phyloP scores from a whole-genome alignment of 2,797 vertebrate species.

The Huso huso region DNA sequence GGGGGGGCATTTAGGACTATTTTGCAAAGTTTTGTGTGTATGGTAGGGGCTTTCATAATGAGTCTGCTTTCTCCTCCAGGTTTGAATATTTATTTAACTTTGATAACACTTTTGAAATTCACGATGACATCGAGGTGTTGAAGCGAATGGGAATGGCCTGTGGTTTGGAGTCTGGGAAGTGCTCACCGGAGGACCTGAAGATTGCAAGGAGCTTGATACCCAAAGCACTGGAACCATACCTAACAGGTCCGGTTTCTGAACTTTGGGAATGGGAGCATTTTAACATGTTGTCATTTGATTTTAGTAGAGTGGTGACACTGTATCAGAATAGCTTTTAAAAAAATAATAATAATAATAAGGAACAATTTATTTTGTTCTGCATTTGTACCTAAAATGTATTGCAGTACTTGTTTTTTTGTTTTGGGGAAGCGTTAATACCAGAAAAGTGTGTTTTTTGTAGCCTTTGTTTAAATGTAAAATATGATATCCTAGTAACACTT shows the following conservation, averaged over 20 bases:
- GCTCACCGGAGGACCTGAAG: conserved; percentile 89
- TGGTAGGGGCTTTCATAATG: background rate
- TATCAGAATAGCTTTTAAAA: no score
- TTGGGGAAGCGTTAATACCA: no score
- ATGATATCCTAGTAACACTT: no score
- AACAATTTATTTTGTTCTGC: background rate
- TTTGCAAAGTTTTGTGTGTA: background rate
- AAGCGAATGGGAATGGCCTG: conserved; percentile 99
- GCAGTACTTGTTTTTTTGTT: no score
- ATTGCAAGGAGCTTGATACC: conserved; percentile 87
- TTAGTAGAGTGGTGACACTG: background rate
- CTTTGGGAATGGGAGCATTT: background rate
- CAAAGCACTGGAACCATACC: conserved; percentile 94
- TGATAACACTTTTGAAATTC: conserved; percentile 98
- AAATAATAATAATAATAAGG: no score
- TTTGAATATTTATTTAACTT: conserved; percentile 99
- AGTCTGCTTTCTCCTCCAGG: conserved; percentile 40
- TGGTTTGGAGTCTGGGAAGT: conserved; percentile 89
- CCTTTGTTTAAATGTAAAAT: no score
- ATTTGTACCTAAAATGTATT: no score
- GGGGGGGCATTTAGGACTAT: no score
- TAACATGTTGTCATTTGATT: background rate
- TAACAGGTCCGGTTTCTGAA: conserved; percentile 69
- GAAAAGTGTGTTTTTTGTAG: no score
- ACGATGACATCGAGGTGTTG: conserved; percentile 96